Evolutionary conservation across 2,888 invertebrate species (phyloP), one percentile per base, ranked within the genome.

Genomic region (Carabus problematicus): DNA sequence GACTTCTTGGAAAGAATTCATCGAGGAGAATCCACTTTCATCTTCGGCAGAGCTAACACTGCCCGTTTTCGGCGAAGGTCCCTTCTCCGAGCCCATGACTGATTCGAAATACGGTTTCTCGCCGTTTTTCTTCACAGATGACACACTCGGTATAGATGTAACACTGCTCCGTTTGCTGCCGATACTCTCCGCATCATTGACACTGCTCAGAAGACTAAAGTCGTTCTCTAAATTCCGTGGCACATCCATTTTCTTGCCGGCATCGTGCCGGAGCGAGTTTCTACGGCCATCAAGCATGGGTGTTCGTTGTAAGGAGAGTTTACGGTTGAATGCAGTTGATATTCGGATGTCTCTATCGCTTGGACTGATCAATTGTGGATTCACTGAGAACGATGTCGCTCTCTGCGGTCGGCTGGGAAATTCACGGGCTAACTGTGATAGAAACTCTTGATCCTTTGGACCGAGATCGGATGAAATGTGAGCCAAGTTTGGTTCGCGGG

Each of bases 1-100:
- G 56, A 92, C 88, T 77, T 93, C 93, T 81, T 93, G 92, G 78
- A 92, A 93, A 7, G 93, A 93, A 79, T 89, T 92, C 85, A 93
- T 91, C 8, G 93, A 93, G 11, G 92, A 92, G 81, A 93, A 93
- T 39, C 93, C 93, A 77, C 93, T 93, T 80, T 93, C 93, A 75
- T 93, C 92, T 79, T 93, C 93, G 8, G 83, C 83, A 0, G 82
- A 81, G 72, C 80, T 80, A 11, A 81, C 76, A 70, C 79, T 81
- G 8, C 77, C 77, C 41, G 74, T 78, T 67, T 60, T 75, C 3
- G 76, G 75, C 4, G 75, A 75, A 18, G 70, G 72, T 8, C 76
- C 74, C 70, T 76, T 76, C 62, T 77, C 75, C 12, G 45, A 19
- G 11, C 19, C 29, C 0, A 67, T 41, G 8, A 67, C 67, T 12